These are phyloP conservation scores for Nematostella vectensis DNA, from an alignment of 92 coral and sea anemone species.

Conservation along the genomic window DNA sequence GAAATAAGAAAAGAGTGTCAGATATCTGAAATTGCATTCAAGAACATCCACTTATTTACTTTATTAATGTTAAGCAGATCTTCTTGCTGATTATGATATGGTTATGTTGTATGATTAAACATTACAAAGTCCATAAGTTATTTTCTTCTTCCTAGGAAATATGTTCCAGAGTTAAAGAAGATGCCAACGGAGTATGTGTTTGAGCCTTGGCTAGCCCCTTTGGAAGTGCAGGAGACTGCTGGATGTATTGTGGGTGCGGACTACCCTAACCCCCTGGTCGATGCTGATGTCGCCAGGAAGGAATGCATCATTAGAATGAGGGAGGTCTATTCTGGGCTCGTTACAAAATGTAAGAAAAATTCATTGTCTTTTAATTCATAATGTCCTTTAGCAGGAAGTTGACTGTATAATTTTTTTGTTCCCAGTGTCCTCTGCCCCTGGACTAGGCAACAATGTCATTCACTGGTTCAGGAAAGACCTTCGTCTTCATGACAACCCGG, in stretches of 20 bases:
- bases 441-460: slow-evolving; percentile 60
- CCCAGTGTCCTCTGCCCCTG: slow-evolving; percentile 52
- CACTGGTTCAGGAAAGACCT: slow-evolving; percentile 26
- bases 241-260: slow-evolving; percentile 69
- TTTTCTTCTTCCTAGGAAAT: slow-evolving; percentile 44
- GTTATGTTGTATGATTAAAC: no score
- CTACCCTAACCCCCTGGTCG: slow-evolving; percentile 58
- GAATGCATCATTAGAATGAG: slow-evolving; percentile 42
- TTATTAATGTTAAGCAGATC: no score
- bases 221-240: slow-evolving; percentile 42
- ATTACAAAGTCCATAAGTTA: no score
- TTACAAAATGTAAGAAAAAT: slow-evolving; percentile 28
- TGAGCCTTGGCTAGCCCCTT: slow-evolving; percentile 89
- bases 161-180: slow-evolving; percentile 73
- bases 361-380: background rate
- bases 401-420: background rate
- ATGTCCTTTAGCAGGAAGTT: background rate
- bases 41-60: no score
- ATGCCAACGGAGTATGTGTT: slow-evolving; percentile 54
- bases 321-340: slow-evolving; percentile 43
- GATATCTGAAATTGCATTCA: no score
- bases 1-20: no score
- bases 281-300: slow-evolving; percentile 48
- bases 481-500: slow-evolving; percentile 30
- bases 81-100: no score